Conservation (phyloP, 2,888 invertebrate species). For the Anthoptus insignis region DNA sequence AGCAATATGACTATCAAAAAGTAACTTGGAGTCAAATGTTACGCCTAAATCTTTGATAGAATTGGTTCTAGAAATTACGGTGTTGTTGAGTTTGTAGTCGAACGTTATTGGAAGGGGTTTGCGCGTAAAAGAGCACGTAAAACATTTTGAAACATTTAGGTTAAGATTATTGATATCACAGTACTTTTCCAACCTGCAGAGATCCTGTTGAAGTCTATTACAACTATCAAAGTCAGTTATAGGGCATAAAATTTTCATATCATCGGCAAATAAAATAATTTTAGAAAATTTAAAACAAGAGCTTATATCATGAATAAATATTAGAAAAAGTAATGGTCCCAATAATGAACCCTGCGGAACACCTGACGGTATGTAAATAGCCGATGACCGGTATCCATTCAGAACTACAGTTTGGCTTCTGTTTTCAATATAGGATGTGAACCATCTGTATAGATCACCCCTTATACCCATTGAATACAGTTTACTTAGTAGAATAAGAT, state of each 20-base stretch:
- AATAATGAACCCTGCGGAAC: neutral
- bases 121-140: neutral
- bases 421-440: neutral
- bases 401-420: neutral
- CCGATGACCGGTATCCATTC: neutral
- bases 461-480: conserved; percentile 29
- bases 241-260: neutral
- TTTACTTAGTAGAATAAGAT: conserved; percentile 39
- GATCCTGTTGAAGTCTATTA: neutral
- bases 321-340: neutral
- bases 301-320: neutral
- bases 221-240: neutral
- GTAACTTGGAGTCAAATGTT: neutral
- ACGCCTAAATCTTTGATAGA: neutral
- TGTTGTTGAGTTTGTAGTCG: neutral
- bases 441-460: conserved; percentile 40
- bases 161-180: neutral
- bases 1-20: neutral
- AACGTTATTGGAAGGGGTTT: neutral
- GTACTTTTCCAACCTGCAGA: neutral
- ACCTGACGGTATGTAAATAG: neutral
- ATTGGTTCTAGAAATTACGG: neutral
- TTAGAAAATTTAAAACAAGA: neutral
- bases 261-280: neutral
- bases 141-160: neutral